Conservation (phyloP, 2,797 vertebrate genomes). For the Molossus alvarezi region DNA sequence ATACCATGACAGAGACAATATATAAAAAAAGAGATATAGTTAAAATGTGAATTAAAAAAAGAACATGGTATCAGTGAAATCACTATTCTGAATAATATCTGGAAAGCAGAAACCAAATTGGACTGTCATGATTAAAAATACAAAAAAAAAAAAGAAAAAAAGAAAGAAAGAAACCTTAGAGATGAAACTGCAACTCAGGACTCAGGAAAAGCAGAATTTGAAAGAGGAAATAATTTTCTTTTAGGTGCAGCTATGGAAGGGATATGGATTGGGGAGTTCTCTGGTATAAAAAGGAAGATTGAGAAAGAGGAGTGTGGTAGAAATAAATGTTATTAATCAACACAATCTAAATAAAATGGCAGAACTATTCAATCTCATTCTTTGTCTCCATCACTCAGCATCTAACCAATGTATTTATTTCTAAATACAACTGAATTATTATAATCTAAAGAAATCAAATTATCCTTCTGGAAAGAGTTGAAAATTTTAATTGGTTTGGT, state of each 20-base stretch:
- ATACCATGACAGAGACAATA: background rate
- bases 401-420: background rate
- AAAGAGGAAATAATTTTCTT: background rate
- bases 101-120: background rate
- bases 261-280: background rate
- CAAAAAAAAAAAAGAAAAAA: background rate
- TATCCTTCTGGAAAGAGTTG: slow-evolving; percentile 3
- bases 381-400: background rate
- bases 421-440: slow-evolving; percentile 11
- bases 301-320: background rate
- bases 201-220: background rate
- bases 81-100: background rate
- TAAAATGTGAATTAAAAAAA: background rate
- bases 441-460: slow-evolving; percentile 20
- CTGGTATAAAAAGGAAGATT: background rate
- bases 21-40: background rate
- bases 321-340: background rate
- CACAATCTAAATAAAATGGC: background rate
- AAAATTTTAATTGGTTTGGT: slow-evolving; percentile 55
- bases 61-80: background rate
- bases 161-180: too few species aligned
- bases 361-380: background rate
- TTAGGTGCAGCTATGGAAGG: background rate
- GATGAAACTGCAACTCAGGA: background rate
- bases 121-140: background rate